Conservation (phyloP, 2,888 invertebrate genomes). For the Spisula solida region DNA sequence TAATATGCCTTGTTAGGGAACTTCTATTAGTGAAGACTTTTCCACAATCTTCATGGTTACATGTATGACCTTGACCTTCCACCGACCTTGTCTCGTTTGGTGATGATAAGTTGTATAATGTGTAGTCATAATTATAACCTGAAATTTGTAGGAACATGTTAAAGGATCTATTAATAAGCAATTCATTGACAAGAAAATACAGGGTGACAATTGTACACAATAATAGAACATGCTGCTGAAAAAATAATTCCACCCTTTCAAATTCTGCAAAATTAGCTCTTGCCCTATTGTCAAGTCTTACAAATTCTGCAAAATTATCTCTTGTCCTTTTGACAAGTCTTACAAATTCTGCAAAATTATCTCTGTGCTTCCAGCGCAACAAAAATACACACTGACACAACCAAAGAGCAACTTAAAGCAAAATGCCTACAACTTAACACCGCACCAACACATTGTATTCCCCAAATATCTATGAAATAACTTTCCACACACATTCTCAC, state of each 20-base stretch:
- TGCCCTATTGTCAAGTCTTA: not conserved
- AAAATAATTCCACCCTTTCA: not conserved
- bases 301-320: not conserved
- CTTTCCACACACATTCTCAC: no score
- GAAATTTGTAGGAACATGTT: conserved; percentile 15
- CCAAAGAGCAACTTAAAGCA: no score
- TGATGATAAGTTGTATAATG: not conserved
- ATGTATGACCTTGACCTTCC: conserved; percentile 1
- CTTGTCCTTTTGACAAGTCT: no score
- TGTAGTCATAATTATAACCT: not conserved
- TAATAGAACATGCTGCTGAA: not conserved
- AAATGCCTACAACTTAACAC: no score
- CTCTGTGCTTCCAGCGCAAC: no score
- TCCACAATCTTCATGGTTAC: conserved; percentile 29
- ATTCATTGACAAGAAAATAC: not conserved
- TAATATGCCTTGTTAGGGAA: conserved; percentile 15
- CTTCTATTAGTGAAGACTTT: conserved; percentile 2
- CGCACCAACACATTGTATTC: no score
- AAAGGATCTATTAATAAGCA: not conserved
- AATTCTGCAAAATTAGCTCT: not conserved
- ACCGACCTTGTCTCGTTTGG: not conserved
- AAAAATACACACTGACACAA: no score
- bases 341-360: no score
- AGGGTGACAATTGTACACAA: not conserved
- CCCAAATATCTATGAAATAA: no score